A percentile compares a stretch with the other conserved stretches of the same genome.
phyloP scores from a whole-genome alignment of 2,888 invertebrate genomes.

The Lepidocyrtoides sp. region DNA sequence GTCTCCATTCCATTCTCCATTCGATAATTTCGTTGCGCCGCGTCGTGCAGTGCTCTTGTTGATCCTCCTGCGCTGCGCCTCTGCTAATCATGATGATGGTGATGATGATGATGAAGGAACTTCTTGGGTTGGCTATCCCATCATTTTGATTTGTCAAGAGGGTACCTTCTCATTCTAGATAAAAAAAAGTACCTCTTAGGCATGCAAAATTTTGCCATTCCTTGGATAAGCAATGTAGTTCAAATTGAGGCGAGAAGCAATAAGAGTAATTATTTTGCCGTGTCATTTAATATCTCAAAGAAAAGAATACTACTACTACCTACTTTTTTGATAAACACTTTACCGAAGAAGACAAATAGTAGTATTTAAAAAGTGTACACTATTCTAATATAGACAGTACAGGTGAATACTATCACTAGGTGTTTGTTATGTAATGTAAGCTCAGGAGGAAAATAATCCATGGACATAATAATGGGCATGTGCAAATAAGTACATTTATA shows the following conservation, averaged over 20 bases:
- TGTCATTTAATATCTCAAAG: constrained; percentile 50
- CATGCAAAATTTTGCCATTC: neutral
- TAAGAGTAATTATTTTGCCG: constrained; percentile 38
- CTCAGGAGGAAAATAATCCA: constrained; percentile 36
- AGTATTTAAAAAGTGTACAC: neutral
- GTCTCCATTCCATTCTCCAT: constrained; percentile 64
- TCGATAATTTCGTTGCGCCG: neutral
- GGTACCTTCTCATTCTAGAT: neutral
- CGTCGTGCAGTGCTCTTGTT: neutral
- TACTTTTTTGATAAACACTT: neutral
- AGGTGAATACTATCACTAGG: constrained; percentile 50
- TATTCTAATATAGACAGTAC: no score
- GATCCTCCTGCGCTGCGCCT: constrained; percentile 18
- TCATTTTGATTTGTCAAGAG: neutral
- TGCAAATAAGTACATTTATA: neutral
- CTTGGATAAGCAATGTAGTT: constrained; percentile 23
- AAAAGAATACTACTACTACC: no score
- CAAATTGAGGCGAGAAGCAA: neutral
- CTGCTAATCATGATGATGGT: neutral
- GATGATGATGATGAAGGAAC: constrained; percentile 57
- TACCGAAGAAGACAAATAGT: constrained; percentile 31
- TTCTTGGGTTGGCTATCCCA: constrained; percentile 24
- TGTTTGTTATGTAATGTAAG: constrained; percentile 12
- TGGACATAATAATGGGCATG: constrained; percentile 48
- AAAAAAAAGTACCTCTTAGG: constrained; percentile 6